Evolutionary conservation across 2,888 invertebrate species (phyloP).

Genomic region (Lutraria lutraria): DNA sequence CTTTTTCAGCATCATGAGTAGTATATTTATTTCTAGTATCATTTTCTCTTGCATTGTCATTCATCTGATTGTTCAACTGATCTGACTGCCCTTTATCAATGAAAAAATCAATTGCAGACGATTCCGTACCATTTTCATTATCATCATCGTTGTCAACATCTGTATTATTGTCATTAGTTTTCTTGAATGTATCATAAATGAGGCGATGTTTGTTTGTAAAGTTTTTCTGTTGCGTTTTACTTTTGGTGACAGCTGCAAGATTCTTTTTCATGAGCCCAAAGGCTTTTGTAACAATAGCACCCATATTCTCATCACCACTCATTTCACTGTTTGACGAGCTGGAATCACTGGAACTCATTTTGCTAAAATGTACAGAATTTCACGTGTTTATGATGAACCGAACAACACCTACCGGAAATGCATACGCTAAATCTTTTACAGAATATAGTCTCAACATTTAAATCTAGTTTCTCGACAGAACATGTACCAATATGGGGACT

Average conservation of each 20-base stretch:
- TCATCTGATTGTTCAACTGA: neutral
- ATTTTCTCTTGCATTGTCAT: neutral
- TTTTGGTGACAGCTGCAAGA: neutral
- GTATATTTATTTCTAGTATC: neutral
- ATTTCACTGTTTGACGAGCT: conserved; percentile 35
- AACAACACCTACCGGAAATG: conserved; percentile 47
- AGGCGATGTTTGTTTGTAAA: neutral
- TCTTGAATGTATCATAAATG: conserved; percentile 39
- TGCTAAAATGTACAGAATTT: conserved; percentile 3
- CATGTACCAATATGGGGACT: no score
- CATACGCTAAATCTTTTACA: neutral
- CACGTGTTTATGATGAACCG: conserved; percentile 58
- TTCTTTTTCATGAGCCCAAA: conserved; percentile 36
- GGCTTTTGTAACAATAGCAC: conserved; percentile 27
- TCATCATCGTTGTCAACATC: neutral
- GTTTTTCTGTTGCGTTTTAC: neutral
- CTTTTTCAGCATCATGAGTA: neutral
- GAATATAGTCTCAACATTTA: neutral
- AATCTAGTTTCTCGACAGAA: neutral
- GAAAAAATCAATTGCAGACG: conserved; percentile 14
- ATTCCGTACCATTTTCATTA: neutral
- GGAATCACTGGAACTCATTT: conserved; percentile 25
- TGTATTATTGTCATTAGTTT: neutral
- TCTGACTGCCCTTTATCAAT: conserved; percentile 42
- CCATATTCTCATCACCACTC: conserved; percentile 18